Base-by-base conservation (phyloP, 2,113 vertebrate species). In the Anhinga rufa region DNA sequence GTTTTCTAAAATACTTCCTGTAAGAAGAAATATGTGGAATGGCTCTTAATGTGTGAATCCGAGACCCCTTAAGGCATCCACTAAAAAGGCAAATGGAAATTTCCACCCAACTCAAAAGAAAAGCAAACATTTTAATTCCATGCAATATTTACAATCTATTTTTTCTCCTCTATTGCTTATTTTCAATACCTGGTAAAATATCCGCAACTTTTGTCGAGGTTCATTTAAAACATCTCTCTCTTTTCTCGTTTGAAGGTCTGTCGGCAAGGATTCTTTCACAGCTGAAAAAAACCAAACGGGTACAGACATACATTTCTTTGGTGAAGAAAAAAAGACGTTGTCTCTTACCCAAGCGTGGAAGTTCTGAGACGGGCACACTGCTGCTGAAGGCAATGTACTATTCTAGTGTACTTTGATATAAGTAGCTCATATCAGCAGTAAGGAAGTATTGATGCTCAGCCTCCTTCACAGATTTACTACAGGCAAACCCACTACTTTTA, bases 141-240 rank as follows among this genome's bases (percentile, higher is more conserved):
- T 6, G 29, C n/a, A 62, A 4, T 40, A 46, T 26, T 69, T 58
- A 29, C 7, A 70, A 14, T 61, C 17, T 24, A 6, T 4, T 26
- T n/a, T 61, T 68, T 17, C 70, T 58, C 64, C 49, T 52, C 29
- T 21, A 24, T 70, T 13, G 44, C 29, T 81, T 60, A 22, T 54
- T 95, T 75, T 60, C 24, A 90, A 96, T 98, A 99, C 99, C 99
- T 99, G 99, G 97, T 99, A 99, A 98, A 99, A 99, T 98, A 99
- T 99, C 95, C 99, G 98, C 92, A 99, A 97, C 93, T 99, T 99
- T 97, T 99, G 99, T 32, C 99, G 98, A 38, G 99, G 99, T 94
- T 99, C 99, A 97, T 98, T 99, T 83, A 98, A 98, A 93, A 98
- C 97, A 96, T 99, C 99, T 90, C 98, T 98, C 96, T 99, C 99